These are phyloP conservation scores for Spermophilus dauricus DNA, from an alignment of 2,113 vertebrate genomes.

Conservation along the genomic window DNA sequence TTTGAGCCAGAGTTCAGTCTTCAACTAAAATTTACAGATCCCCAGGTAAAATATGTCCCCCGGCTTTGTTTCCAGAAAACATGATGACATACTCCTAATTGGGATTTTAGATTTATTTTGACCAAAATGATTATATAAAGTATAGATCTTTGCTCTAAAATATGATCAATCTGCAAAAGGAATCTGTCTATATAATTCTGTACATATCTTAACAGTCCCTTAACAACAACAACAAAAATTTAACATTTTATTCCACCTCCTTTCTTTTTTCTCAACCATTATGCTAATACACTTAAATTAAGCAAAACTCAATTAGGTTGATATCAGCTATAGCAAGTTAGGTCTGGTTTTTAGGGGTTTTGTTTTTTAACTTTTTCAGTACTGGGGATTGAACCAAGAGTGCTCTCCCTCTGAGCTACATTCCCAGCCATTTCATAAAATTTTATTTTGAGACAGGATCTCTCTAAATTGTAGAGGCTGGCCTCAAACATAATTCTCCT, in stretches of 20 bases:
- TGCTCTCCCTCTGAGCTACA: no score
- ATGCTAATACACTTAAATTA: conserved; percentile 10
- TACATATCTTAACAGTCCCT: conserved; percentile 38
- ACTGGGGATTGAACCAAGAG: no score
- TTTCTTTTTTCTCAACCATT: background rate
- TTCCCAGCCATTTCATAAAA: no score
- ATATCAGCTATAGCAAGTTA: background rate
- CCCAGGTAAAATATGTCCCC: conserved; percentile 25
- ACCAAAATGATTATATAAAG: conserved; percentile 53
- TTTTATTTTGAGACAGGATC: no score
- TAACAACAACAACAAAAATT: conserved; percentile 74
- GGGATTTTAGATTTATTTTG: conserved; percentile 60
- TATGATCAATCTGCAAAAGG: conserved; percentile 40
- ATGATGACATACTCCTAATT: conserved; percentile 49
- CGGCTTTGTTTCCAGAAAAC: conserved; percentile 66
- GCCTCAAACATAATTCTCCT: no score
- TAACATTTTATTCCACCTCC: conserved; percentile 48
- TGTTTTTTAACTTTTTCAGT: no score
- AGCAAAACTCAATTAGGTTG: conserved; percentile 2
- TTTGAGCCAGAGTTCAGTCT: conserved; percentile 60
- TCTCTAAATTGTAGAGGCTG: no score
- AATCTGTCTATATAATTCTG: conserved; percentile 34
- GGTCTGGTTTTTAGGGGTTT: no score
- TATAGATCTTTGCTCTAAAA: background rate
- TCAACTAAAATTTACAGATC: conserved; percentile 60